Evolutionary conservation across 2,888 invertebrate species (phyloP), one percentile per base, ranked within the genome.

Genomic region (Torymus texanus): DNA sequence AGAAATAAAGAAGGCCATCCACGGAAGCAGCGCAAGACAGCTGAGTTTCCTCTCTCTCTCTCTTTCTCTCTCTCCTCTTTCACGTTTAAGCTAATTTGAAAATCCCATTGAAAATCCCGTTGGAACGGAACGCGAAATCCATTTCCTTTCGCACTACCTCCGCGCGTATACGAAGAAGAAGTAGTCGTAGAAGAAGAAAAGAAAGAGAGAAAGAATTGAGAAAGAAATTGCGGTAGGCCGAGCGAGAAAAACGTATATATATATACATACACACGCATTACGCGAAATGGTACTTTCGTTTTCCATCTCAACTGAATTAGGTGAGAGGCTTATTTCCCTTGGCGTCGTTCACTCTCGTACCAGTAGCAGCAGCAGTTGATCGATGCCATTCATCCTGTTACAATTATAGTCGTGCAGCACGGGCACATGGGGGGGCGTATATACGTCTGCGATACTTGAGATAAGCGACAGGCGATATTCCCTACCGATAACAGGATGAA

Each of bases 241-340:
- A 41, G 41, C 41, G 41, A 41, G 41, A 53, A 59, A 14, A 16
- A 10, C 21, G 21, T 21, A 51, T 14, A 10, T 65, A 55, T 29
- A 67, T 24, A 21, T 51, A 76, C 63, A 68, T 14, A 12, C 50
- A 55, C n/a, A 67, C n/a, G n/a, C 24, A 76, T 61, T 56, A 63
- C 16, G 29, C 18, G 51, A 62, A 56, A 56, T 56, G 61, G 51
- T 50, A 76, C 56, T 76, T 21, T 65, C 68, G 41, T 74, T 80
- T 80, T 73, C 76, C 80, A 74, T 75, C 68, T 75, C 41, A 41
- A 75, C 24, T n/a, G 71, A 79, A 75, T 79, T 71, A 75, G 29
- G 67, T 29, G 51, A 21, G 61, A 59, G 61, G 41, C 21, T 75
- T 79, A 71, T 71, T 75, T 75, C 71, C 71, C 75, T 18, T 1